phyloP scores from a whole-genome alignment of 1,140 invertebrate species.

The Coelopa frigida region DNA sequence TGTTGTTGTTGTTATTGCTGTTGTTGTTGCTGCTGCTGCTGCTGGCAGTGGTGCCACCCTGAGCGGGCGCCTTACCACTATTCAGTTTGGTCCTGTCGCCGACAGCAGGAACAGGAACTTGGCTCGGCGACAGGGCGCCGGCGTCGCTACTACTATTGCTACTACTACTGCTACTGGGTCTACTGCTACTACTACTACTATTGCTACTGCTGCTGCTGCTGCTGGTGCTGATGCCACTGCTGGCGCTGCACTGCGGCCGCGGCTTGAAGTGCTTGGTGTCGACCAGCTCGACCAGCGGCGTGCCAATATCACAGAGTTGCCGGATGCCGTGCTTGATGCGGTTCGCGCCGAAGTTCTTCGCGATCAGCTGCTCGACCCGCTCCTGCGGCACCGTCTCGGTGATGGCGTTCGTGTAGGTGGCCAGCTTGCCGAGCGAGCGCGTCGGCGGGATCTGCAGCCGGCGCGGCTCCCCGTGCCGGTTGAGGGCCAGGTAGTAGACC shows the following conservation, averaged over 20 bases:
- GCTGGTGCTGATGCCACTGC: conserved; percentile 15
- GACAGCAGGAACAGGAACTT: conserved; percentile 37
- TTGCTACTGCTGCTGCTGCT: conserved; percentile 14
- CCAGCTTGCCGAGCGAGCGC: conserved; percentile 62
- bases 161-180: conserved; percentile 13
- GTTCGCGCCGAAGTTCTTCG: conserved; percentile 42
- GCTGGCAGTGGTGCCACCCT: conserved; percentile 26
- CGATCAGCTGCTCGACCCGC: conserved; percentile 46
- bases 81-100: conserved; percentile 20
- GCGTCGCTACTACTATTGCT: conserved; percentile 9
- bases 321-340: conserved; percentile 43
- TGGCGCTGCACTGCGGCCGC: conserved; percentile 30
- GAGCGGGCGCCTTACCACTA: conserved; percentile 7
- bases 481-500: conserved; percentile 68
- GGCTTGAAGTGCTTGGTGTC: conserved; percentile 31
- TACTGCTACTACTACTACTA: conserved; percentile 16
- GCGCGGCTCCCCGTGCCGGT: conserved; percentile 60
- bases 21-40: conserved; percentile 32
- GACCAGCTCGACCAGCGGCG: conserved; percentile 38
- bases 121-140: conserved; percentile 15
- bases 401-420: conserved; percentile 61
- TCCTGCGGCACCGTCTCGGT: conserved; percentile 57
- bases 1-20: conserved; percentile 21
- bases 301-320: conserved; percentile 45
- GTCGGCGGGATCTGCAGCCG: conserved; percentile 59